These are phyloP conservation scores for Anticlea derivata DNA, from an alignment of 2,888 invertebrate genomes.

Conservation along the genomic window DNA sequence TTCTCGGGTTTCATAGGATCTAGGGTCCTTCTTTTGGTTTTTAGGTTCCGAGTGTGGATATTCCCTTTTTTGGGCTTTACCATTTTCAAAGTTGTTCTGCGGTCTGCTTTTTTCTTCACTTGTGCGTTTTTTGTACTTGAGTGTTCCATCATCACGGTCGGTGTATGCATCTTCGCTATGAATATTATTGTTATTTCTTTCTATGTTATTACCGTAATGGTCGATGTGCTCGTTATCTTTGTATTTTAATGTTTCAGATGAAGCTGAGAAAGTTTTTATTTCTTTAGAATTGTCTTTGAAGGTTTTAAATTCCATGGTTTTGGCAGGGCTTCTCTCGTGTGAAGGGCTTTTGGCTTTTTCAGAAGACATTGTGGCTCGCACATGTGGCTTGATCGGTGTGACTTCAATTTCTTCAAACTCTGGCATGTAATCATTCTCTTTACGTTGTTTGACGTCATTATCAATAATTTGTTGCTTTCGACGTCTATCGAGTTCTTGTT, in stretches of 20 bases:
- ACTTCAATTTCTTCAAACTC: slow-evolving; percentile 81
- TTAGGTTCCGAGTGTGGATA: slow-evolving; percentile 71
- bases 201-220: slow-evolving; percentile 73
- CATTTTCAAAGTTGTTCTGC: slow-evolving; percentile 53
- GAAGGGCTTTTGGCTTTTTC: slow-evolving; percentile 72
- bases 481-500: slow-evolving; percentile 75
- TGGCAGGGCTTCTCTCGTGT: slow-evolving; percentile 70
- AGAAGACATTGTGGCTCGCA: slow-evolving; percentile 69
- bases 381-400: slow-evolving; percentile 76
- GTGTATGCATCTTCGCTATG: slow-evolving; percentile 67
- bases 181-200: slow-evolving; percentile 67
- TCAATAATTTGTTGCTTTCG: slow-evolving; percentile 68
- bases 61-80: slow-evolving; percentile 60
- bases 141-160: slow-evolving; percentile 73
- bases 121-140: slow-evolving; percentile 75
- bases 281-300: slow-evolving; percentile 80
- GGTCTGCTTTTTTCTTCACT: slow-evolving; percentile 71
- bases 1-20: slow-evolving; percentile 61
- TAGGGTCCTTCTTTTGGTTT: slow-evolving; percentile 65
- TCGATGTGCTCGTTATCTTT: slow-evolving; percentile 75
- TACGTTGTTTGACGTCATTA: slow-evolving; percentile 68
- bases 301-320: slow-evolving; percentile 79
- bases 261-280: slow-evolving; percentile 78
- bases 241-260: slow-evolving; percentile 78
- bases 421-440: slow-evolving; percentile 76